Base-by-base conservation (phyloP, 2,888 invertebrate species). In the Drosophila borborema region DNA sequence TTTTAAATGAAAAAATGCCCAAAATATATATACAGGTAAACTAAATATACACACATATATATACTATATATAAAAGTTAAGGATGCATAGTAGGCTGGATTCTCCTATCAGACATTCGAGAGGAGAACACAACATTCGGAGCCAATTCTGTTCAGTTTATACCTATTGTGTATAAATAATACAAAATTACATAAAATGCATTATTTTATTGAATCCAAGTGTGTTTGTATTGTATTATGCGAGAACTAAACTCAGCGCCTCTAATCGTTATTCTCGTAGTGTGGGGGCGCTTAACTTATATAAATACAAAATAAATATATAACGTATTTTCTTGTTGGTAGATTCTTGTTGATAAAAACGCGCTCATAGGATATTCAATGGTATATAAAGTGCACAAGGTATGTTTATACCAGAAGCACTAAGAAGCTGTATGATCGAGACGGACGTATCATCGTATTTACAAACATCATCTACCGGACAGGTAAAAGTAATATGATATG, bases 361-460 rank as follows among this genome's bases (percentile, higher is more conserved):
- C 63, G 45, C 40, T 58, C 48, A 63, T 60, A 83, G 58, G 43
- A 46, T 53, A 66, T 69, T 84, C 80, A 77, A 88, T 83, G 87
- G 72, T 64, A 63, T 63, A 64, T 49, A 48, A 41, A 63, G 61
- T 70, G 61, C 64, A 48, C 59, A 90, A 91, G 93, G 92, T 90
- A 97, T 97, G 97, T 97, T 97, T 95, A 97, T 97, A 95, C 97
- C 97, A 94, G 97, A 97, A 94, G 96, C 97, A 92, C 95, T 97
- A 95, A 96, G 97, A 95, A 97, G 97, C 96, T 97, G 97, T 95
- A 97, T 97, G 97, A 97, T 97, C 96, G 97, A 97, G 96, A 96
- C 96, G 94, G 97, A 97, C 96, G 97, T 97, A 94, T 97, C 97
- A 94, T 97, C 97, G 94, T 97, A 97, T 95, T 96, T 97, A 93